Conservation (phyloP, 2,888 invertebrate genomes). For the Alsophila aescularia region DNA sequence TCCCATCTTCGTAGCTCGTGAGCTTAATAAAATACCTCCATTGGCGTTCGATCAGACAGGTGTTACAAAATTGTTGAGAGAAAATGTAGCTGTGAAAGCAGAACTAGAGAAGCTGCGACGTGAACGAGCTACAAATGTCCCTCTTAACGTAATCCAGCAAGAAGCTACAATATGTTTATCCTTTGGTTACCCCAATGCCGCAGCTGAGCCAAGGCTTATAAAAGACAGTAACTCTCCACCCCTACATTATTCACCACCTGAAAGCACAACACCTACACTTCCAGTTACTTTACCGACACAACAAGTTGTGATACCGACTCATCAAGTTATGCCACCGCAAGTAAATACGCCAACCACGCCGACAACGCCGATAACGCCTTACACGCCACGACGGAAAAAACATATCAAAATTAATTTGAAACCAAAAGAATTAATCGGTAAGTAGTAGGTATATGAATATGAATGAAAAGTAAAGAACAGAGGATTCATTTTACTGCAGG, state of each 20-base stretch:
- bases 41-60: conserved; percentile 26
- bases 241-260: conserved; percentile 10
- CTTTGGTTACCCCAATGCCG: conserved; percentile 12
- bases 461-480: neutral
- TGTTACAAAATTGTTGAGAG: conserved; percentile 16
- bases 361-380: conserved; percentile 4
- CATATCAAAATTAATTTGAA: conserved; percentile 17
- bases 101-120: conserved; percentile 17
- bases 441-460: neutral
- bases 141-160: conserved; percentile 2
- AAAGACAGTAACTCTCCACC: neutral
- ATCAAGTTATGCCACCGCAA: conserved; percentile 1
- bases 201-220: neutral
- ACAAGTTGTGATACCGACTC: neutral
- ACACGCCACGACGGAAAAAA: conserved; percentile 13
- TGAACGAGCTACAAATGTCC: neutral
- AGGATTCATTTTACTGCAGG: neutral
- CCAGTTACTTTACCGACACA: conserved; percentile 1
- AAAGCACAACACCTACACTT: neutral
- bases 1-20: conserved; percentile 21
- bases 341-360: neutral
- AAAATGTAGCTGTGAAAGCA: conserved; percentile 19
- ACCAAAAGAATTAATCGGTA: conserved; percentile 22
- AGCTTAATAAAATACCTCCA: conserved; percentile 20
- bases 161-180: neutral